Evolutionary conservation across 2,888 invertebrate genomes (phyloP).

Genomic region (Amphimallon solstitiale): DNA sequence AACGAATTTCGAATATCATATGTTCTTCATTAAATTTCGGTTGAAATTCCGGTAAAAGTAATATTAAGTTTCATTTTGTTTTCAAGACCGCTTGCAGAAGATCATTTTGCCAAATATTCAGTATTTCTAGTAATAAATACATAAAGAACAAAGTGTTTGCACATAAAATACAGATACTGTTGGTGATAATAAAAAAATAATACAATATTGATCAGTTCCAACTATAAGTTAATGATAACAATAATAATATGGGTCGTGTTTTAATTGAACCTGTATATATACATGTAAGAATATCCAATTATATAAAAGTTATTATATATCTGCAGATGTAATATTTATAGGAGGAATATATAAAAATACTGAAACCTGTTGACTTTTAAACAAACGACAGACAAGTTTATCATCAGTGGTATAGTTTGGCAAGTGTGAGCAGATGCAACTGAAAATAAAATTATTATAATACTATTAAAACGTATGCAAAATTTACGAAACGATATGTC

Average conservation of each 20-base stretch:
- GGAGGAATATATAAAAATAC: slow-evolving; percentile 52
- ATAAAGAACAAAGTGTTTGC: slow-evolving; percentile 6
- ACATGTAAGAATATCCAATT: slow-evolving; percentile 38
- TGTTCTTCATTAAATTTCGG: slow-evolving; percentile 42
- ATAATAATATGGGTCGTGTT: slow-evolving; percentile 25
- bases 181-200: slow-evolving; percentile 37
- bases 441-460: slow-evolving; percentile 20
- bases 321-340: slow-evolving; percentile 36
- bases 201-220: slow-evolving; percentile 58
- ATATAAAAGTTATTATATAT: slow-evolving; percentile 45
- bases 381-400: slow-evolving; percentile 22
- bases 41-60: slow-evolving; percentile 42
- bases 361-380: slow-evolving; percentile 43
- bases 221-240: slow-evolving; percentile 43
- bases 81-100: slow-evolving; percentile 54
- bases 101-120: slow-evolving; percentile 57
- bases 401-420: slow-evolving; percentile 22
- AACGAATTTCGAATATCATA: slow-evolving; percentile 43
- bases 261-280: slow-evolving; percentile 41
- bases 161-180: slow-evolving; percentile 3
- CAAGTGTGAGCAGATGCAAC: slow-evolving; percentile 22
- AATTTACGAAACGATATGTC: no score
- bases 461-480: no score
- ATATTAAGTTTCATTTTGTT: neutral
- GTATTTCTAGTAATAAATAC: slow-evolving; percentile 9